Base-by-base conservation (phyloP, 1,140 invertebrate species). In the Chlorops oryzae region DNA sequence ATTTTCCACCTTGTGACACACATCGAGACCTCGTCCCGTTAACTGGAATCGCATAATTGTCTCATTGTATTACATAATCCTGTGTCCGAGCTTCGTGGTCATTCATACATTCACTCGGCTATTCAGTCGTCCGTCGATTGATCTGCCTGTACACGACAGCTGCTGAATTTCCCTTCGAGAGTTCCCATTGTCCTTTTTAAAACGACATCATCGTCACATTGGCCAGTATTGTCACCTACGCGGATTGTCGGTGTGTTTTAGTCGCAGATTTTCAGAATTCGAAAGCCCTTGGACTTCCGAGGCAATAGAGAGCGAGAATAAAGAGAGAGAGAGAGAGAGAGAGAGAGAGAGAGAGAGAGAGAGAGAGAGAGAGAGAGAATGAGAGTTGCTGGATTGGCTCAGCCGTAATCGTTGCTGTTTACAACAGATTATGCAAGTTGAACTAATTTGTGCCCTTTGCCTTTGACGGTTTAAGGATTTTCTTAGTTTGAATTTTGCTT, bases 361-460 rank as follows among this genome's bases (percentile, higher is more conserved):
- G n/a, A n/a, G n/a, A n/a, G n/a, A n/a, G n/a, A n/a, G n/a, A 45
- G 42, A 32, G 34, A 45, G 25, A 18, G 5, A 12, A 39, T 20
- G 37, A 9, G 6, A 5, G 12, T 58, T 58, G 46, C 56, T 52
- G 55, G 55, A 59, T 58, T 53, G 42, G 49, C 22, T 56, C n/a
- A n/a, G n/a, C n/a, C n/a, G 58, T 59, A 59, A 61, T 59, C 58
- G 47, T 43, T 40, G 17, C 41, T 56, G 47, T 50, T 61, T 61
- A 61, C 59, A 34, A 43, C 58, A 61, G 59, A 59, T 61, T 61
- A 61, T 59, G 56, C 45, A 61, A 61, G 56, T 52, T 47, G 39
- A n/a, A 25, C 37, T 13, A 24, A 28, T 42, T 23, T 27, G 10
- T 23, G n/a, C n/a, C 13, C 7, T 21, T 21, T 7, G 18, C 12